These are phyloP conservation scores for Bombus vancouverensis DNA, from an alignment of 1,140 invertebrate genomes.

Conservation along the genomic window DNA sequence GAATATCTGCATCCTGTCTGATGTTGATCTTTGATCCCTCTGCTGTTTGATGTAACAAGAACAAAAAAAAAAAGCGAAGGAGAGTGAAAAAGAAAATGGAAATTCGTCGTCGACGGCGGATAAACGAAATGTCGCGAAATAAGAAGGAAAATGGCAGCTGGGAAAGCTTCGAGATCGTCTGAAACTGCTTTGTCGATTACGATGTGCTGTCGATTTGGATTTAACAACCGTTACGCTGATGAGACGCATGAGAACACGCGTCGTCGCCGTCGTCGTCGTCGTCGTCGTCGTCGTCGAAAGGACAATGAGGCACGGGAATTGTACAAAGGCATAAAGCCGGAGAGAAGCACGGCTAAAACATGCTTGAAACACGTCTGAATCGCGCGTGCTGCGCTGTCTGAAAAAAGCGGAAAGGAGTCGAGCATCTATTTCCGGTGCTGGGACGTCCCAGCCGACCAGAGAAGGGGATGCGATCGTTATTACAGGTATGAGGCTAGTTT, in stretches of 20 bases:
- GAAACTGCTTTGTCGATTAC: conserved; percentile 39
- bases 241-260: neutral
- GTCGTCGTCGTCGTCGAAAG: conserved; percentile 2
- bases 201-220: conserved; percentile 28
- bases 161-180: neutral
- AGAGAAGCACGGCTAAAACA: neutral
- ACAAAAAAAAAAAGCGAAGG: neutral
- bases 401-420: conserved; percentile 51
- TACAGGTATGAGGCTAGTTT: conserved; percentile 45
- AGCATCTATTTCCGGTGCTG: conserved; percentile 45
- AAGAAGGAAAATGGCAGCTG: neutral
- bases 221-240: conserved; percentile 29
- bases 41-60: neutral
- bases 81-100: neutral
- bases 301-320: conserved; percentile 16
- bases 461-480: conserved; percentile 4
- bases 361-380: neutral
- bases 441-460: neutral
- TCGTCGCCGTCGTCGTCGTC: neutral
- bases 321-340: conserved; percentile 44
- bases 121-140: neutral
- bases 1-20: neutral
- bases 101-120: neutral
- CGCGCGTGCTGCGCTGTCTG: conserved; percentile 12
- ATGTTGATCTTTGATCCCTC: conserved; percentile 4